phyloP scores from a whole-genome alignment of 2,888 invertebrate genomes.

The Conops quadrifasciatus region DNA sequence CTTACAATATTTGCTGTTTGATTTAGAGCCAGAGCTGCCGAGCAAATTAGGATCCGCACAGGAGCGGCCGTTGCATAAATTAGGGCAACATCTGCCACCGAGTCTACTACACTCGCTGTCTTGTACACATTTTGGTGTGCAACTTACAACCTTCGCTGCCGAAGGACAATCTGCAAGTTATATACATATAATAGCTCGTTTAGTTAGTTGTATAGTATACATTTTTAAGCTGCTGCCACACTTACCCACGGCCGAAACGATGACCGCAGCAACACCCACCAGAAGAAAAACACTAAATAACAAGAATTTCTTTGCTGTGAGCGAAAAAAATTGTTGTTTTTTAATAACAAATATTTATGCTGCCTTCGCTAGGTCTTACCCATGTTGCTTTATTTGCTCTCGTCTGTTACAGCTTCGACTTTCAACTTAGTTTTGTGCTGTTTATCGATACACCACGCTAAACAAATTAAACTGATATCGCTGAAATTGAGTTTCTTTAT shows the following conservation, averaged over 20 bases:
- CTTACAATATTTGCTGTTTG: conserved; percentile 65
- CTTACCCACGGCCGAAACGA: background rate
- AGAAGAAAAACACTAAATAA: conserved; percentile 45
- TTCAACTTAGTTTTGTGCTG: background rate
- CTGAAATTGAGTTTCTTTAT: conserved; percentile 10
- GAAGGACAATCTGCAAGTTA: conserved; percentile 69
- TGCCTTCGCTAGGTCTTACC: background rate
- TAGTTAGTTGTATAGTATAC: too few relatives aligned
- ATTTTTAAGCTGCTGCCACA: conserved; percentile 1
- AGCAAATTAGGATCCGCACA: conserved; percentile 68
- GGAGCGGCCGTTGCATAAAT: conserved; percentile 75
- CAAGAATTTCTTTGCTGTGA: conserved; percentile 42
- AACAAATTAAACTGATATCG: conserved; percentile 32
- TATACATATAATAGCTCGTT: background rate
- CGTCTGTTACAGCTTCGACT: background rate
- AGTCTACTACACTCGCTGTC: conserved; percentile 73
- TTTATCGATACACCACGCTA: conserved; percentile 10
- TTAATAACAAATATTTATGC: background rate
- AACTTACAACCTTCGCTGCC: conserved; percentile 72
- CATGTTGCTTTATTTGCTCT: background rate
- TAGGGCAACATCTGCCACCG: conserved; percentile 75
- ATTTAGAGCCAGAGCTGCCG: conserved; percentile 53
- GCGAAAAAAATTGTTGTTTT: conserved; percentile 1
- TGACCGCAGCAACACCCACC: conserved; percentile 34
- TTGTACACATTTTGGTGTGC: conserved; percentile 74